Base-by-base conservation (phyloP, 2,797 vertebrate genomes). In the Rhinatrema bivittatum region DNA sequence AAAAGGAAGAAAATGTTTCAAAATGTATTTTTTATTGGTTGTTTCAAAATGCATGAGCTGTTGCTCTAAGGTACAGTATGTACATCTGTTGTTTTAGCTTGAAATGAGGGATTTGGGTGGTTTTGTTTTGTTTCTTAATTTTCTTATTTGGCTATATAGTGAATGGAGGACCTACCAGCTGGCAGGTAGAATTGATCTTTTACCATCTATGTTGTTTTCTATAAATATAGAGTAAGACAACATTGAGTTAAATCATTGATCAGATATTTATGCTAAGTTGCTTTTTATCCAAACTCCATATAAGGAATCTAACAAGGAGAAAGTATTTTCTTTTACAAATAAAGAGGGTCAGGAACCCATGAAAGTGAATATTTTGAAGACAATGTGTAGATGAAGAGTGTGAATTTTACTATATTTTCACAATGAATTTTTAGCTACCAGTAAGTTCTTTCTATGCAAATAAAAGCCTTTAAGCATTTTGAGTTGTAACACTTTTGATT, bases 21-120 rank as follows among this genome's bases (percentile, higher is more conserved):
- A 46, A 41, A 68, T 48, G n/a, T 45, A 68, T 72, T 76, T 71
- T 74, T 41, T 61, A n/a, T 46, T 37, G 60, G 16, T 53, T n/a
- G 5, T n/a, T n/a, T n/a, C n/a, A 45, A 48, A 52, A 16, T 45
- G 28, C 39, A 32, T 32, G 25, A 46, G 13, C 30, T 48, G 18
- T 39, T 46, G 23, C 46, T 71, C 32, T 13, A 32, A 40, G 21
- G 50, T 9, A 26, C 57, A 46, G 16, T 33, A 56, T 19, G 41
- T 67, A 41, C 22, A 50, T 53, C 58, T 42, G 15, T 37, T 56
- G 46, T 44, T 24, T 32, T 55, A 53, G 42, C 10, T 61, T 30
- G 35, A 39, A 44, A 41, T 2, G 53, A 48, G 13, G 14, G 51
- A 37, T 9, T 29, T 23, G 36, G 46, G 17, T 12, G 36, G 30